A percentile compares a stretch with the other conserved stretches of the same genome.
These are phyloP conservation scores for Erynnis tages DNA, from an alignment of 2,888 invertebrate genomes.

Conservation along the genomic window DNA sequence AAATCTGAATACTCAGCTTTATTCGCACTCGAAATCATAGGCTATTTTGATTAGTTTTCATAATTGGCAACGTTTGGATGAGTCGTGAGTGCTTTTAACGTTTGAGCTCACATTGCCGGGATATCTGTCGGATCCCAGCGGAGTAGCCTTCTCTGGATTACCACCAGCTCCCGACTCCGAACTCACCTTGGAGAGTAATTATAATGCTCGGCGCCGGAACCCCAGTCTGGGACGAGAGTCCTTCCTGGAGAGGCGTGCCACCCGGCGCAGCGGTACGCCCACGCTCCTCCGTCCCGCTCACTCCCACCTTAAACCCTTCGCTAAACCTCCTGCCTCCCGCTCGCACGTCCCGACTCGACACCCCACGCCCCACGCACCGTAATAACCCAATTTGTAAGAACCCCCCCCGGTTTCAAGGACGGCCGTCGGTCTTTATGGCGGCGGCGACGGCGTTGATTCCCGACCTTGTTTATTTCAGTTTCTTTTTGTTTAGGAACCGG, in stretches of 20 bases:
- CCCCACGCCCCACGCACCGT: conserved; percentile 72
- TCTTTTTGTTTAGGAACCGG: conserved; percentile 80
- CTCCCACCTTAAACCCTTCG: conserved; percentile 36
- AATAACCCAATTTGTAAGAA: conserved; percentile 83
- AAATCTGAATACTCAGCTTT: conserved; percentile 4
- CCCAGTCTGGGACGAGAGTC: conserved; percentile 72
- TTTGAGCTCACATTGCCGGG: conserved; percentile 61
- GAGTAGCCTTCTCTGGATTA: conserved; percentile 65
- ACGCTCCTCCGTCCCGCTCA: conserved; percentile 59
- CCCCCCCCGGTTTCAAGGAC: conserved; percentile 82
- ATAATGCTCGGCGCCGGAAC: conserved; percentile 80
- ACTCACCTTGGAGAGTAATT: conserved; percentile 81
- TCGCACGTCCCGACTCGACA: conserved; percentile 63
- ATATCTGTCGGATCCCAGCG: conserved; percentile 60
- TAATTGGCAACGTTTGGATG: conserved; percentile 62
- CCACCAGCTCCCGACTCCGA: conserved; percentile 68
- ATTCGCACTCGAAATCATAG: conserved; percentile 41
- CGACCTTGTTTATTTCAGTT: conserved; percentile 82
- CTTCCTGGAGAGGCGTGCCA: conserved; percentile 78
- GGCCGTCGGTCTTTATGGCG: conserved; percentile 81
- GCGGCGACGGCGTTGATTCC: conserved; percentile 80
- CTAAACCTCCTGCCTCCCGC: conserved; percentile 44
- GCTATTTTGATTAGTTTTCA: conserved; percentile 60
- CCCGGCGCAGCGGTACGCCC: conserved; percentile 75
- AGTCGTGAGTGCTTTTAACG: conserved; percentile 68